Conservation (phyloP, 2,888 invertebrate genomes). For the Diplolepis rosae region DNA sequence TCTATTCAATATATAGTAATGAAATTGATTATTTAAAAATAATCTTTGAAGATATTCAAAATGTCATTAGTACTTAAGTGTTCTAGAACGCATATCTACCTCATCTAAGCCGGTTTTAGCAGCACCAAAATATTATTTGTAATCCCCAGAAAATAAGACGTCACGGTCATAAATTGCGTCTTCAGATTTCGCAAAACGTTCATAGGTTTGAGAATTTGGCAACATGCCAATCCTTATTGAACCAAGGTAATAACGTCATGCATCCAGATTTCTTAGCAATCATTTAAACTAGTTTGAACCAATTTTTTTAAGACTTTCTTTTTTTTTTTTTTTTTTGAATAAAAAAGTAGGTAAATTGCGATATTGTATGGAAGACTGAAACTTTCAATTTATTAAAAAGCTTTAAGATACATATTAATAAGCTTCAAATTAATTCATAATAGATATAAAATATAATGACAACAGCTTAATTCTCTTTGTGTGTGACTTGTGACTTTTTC, state of each 20-base stretch:
- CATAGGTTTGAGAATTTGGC: conserved; percentile 27
- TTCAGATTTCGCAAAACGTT: conserved; percentile 10
- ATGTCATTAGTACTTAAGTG: no score
- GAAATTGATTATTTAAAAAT: neutral
- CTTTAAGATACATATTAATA: neutral
- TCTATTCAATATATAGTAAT: neutral
- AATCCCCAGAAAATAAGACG: neutral
- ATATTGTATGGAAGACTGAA: neutral
- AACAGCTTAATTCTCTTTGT: neutral
- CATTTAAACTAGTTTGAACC: conserved; percentile 2
- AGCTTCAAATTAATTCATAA: neutral
- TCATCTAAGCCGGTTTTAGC: neutral
- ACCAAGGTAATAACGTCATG: conserved; percentile 24
- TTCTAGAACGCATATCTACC: no score
- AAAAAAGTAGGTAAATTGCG: neutral
- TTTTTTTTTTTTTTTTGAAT: neutral
- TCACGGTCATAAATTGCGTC: conserved; percentile 17
- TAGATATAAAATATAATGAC: neutral
- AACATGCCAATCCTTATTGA: conserved; percentile 11
- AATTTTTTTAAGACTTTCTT: neutral
- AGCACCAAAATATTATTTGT: neutral
- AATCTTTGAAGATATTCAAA: neutral
- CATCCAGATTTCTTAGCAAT: neutral
- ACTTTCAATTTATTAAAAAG: neutral
- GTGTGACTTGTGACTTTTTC: neutral